phyloP scores from a whole-genome alignment of 2,113 vertebrate genomes.

The Oreochromis niloticus region DNA sequence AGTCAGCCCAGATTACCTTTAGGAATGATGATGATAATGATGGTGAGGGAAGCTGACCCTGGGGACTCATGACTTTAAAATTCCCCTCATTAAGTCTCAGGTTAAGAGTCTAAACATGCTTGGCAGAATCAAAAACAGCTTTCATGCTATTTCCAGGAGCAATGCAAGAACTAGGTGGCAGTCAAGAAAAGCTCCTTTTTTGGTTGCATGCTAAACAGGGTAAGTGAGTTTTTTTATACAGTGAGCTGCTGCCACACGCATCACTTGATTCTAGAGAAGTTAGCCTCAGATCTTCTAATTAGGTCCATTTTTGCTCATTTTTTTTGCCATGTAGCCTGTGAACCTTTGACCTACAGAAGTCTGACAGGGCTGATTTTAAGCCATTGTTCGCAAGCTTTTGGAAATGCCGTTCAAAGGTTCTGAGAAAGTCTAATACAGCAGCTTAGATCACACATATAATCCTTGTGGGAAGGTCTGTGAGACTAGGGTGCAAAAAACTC shows the following conservation, averaged over 20 bases:
- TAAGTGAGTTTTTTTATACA: not conserved
- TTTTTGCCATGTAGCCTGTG: not conserved
- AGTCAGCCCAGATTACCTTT: constrained; percentile 34
- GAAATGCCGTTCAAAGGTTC: not conserved
- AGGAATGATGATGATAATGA: constrained; percentile 40
- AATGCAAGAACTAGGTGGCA: not conserved
- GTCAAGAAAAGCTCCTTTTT: constrained; percentile 2
- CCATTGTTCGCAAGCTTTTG: not conserved
- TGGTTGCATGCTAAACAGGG: not conserved
- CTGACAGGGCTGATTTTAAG: not conserved
- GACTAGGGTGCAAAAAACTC: not conserved
- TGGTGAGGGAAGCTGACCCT: not conserved
- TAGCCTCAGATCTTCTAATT: not conserved
- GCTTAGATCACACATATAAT: constrained; percentile 24
- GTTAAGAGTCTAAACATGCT: constrained; percentile 12
- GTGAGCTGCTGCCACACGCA: not conserved
- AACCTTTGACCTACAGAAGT: constrained; percentile 2
- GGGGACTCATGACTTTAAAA: constrained; percentile 6
- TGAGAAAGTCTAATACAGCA: constrained; percentile 10
- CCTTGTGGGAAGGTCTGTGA: constrained; percentile 44
- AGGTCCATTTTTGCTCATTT: not conserved
- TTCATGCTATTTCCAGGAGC: not conserved
- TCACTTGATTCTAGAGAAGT: not conserved
- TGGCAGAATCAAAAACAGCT: constrained; percentile 12
- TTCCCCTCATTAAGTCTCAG: constrained; percentile 21